Evolutionary conservation across 2,888 invertebrate species (phyloP).

Genomic region (Platypus cylindrus): DNA sequence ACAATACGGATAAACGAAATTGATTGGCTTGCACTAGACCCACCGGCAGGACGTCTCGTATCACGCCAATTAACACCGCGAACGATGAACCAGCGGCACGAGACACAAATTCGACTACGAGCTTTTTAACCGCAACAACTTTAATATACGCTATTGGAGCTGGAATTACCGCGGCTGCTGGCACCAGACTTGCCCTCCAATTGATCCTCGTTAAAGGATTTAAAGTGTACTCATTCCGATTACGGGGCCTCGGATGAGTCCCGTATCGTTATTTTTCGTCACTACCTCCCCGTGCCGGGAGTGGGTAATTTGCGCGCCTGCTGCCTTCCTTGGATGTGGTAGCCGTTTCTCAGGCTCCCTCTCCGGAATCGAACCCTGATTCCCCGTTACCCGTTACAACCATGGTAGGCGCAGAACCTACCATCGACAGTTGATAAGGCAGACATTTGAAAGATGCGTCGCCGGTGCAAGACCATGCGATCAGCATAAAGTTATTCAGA

Average conservation of each 20-base stretch:
- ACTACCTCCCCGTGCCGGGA: slow-evolving; percentile 35
- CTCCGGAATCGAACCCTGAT: slow-evolving; percentile 44
- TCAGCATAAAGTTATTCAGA: too few species aligned
- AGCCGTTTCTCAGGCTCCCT: slow-evolving; percentile 16
- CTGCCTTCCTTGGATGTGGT: slow-evolving; percentile 45
- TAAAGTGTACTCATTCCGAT: slow-evolving; percentile 16
- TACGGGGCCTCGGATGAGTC: slow-evolving; percentile 33
- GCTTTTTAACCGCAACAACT: slow-evolving; percentile 49
- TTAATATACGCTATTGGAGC: slow-evolving; percentile 49
- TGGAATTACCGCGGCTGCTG: slow-evolving; percentile 34
- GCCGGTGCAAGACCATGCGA: too few species aligned
- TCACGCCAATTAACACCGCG: slow-evolving; percentile 14
- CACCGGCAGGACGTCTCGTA: slow-evolving; percentile 27
- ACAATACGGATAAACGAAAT: too few species aligned
- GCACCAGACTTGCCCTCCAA: slow-evolving; percentile 59
- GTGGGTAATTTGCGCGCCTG: slow-evolving; percentile 56
- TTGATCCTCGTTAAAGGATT: slow-evolving; percentile 35
- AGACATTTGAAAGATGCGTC: too few species aligned
- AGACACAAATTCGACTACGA: slow-evolving; percentile 33
- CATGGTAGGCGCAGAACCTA: slow-evolving; percentile 54
- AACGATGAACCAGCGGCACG: slow-evolving; percentile 27
- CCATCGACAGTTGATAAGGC: too few species aligned
- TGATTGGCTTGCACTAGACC: slow-evolving; percentile 11
- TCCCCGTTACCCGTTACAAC: slow-evolving; percentile 58
- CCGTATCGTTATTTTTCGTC: slow-evolving; percentile 53